These are phyloP conservation scores for Alligator sinensis DNA, from an alignment of 2,113 vertebrate species.

Conservation along the genomic window DNA sequence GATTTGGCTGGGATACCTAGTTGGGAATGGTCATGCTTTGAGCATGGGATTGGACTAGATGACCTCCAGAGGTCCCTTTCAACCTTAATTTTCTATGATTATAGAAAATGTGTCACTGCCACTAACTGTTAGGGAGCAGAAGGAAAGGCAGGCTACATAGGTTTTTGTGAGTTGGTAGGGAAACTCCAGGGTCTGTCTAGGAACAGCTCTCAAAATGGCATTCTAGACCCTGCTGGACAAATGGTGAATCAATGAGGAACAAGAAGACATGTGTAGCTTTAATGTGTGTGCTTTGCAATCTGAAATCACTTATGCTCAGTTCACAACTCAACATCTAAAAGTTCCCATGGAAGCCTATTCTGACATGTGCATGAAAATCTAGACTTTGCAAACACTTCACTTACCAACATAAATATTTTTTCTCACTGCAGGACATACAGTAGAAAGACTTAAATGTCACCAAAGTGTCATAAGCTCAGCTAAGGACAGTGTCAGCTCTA, in stretches of 20 bases:
- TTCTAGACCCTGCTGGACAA: neutral
- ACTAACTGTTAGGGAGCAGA: neutral
- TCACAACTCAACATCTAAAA: slow-evolving; percentile 12
- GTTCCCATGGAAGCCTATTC: slow-evolving; percentile 40
- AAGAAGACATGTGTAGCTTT: neutral
- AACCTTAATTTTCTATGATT: too few species aligned
- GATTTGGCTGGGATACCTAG: too few species aligned
- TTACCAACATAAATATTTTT: slow-evolving; percentile 69
- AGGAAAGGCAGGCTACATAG: neutral
- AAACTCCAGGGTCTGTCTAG: neutral
- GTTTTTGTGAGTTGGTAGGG: neutral
- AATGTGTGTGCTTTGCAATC: neutral
- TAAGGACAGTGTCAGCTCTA: slow-evolving; percentile 32
- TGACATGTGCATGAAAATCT: slow-evolving; percentile 48
- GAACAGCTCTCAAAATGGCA: neutral
- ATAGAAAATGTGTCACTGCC: neutral
- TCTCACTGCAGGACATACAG: slow-evolving; percentile 50
- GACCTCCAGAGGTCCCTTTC: too few species aligned
- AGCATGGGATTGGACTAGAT: too few species aligned
- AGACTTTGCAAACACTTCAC: slow-evolving; percentile 54
- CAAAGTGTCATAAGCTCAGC: slow-evolving; percentile 49
- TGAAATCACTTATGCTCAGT: neutral
- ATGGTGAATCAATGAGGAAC: neutral
- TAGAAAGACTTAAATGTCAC: neutral
- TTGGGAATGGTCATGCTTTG: too few species aligned